phyloP scores from a whole-genome alignment of 2,113 vertebrate species.

The Ophiodon elongatus region DNA sequence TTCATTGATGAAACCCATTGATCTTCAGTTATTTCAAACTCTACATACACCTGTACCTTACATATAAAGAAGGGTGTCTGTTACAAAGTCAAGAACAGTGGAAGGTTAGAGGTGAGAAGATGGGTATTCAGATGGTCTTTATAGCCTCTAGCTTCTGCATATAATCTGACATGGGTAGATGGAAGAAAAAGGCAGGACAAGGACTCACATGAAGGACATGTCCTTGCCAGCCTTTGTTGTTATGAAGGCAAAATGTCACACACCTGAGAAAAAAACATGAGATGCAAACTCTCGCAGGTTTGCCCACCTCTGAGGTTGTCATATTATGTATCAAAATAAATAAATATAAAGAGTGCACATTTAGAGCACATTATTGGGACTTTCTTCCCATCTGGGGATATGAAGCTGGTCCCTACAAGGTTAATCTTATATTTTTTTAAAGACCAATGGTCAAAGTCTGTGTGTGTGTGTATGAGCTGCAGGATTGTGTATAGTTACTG shows the following conservation, averaged over 20 bases:
- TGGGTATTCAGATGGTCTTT: slow-evolving; percentile 6
- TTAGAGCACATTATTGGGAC: neutral
- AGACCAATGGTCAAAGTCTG: neutral
- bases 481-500: neutral
- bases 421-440: neutral
- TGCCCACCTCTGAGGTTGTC: neutral
- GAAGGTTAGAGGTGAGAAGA: slow-evolving; percentile 44
- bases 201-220: slow-evolving; percentile 55
- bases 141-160: slow-evolving; percentile 21
- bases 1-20: slow-evolving; percentile 17
- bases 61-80: slow-evolving; percentile 27
- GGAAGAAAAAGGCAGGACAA: slow-evolving; percentile 15
- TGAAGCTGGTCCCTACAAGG: neutral
- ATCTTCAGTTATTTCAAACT: slow-evolving; percentile 34
- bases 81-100: slow-evolving; percentile 39
- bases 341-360: neutral
- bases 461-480: neutral
- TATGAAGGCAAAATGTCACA: slow-evolving; percentile 2
- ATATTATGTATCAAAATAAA: neutral
- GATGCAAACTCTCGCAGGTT: neutral
- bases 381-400: neutral
- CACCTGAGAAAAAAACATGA: neutral
- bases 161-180: slow-evolving; percentile 23
- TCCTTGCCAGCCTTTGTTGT: slow-evolving; percentile 17
- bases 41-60: neutral